Evolutionary conservation across 2,888 invertebrate species (phyloP).

Genomic region (Plemyria rubiginata): DNA sequence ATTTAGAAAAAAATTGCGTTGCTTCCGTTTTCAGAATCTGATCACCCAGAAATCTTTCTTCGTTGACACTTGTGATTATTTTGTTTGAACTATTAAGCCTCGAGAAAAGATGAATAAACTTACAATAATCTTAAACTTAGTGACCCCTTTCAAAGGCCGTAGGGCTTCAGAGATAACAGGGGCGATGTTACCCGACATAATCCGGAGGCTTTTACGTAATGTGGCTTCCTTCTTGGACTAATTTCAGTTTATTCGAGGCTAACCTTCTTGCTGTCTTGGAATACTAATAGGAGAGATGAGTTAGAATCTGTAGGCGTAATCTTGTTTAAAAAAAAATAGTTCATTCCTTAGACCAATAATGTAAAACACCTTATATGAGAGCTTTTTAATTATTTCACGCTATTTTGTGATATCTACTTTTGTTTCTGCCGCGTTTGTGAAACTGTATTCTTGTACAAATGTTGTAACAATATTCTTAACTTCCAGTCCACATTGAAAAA

Average conservation of each 20-base stretch:
- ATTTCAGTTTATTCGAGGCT: constrained; percentile 41
- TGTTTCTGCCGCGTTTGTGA: too few relatives aligned
- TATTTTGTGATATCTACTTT: too few relatives aligned
- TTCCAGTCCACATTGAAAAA: too few relatives aligned
- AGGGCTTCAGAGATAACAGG: constrained; percentile 38
- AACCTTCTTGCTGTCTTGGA: constrained; percentile 45
- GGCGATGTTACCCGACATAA: constrained; percentile 37
- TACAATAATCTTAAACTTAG: constrained; percentile 38
- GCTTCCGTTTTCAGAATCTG: too few relatives aligned
- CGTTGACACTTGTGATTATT: too few relatives aligned
- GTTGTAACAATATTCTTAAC: too few relatives aligned
- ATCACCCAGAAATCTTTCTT: too few relatives aligned
- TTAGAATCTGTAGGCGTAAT: background rate
- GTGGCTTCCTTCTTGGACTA: constrained; percentile 39
- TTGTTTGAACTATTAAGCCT: background rate
- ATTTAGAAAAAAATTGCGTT: too few relatives aligned
- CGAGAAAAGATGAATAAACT: constrained; percentile 30
- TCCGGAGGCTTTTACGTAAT: constrained; percentile 38
- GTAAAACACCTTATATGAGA: background rate
- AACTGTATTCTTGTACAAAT: too few relatives aligned
- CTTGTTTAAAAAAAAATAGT: background rate
- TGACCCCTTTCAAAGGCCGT: constrained; percentile 36
- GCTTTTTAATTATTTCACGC: too few relatives aligned
- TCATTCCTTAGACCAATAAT: background rate
- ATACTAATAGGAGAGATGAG: constrained; percentile 27